Evolutionary conservation across 2,797 vertebrate genomes (phyloP), one percentile per base, ranked within the genome.

Genomic region (Oceanodroma leucorhoa): DNA sequence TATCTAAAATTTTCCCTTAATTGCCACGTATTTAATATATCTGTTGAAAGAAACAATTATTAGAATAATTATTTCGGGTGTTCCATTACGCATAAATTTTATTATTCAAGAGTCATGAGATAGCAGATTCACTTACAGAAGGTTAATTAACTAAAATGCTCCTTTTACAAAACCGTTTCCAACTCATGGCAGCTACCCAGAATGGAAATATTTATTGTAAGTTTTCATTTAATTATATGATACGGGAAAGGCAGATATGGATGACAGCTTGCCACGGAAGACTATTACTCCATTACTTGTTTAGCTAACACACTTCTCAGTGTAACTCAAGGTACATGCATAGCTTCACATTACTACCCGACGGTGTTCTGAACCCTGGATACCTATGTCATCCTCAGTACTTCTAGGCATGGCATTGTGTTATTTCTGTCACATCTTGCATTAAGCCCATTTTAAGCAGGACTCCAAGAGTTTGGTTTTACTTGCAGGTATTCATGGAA

Each of bases 121-220:
- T 9, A 90, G 53, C 53, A 90, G 43, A 84, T 89, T 89, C 70
- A 79, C n/a, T 90, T 94, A 88, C 24, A 85, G 57, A 82, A 78
- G 69, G 45, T 69, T 94, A 82, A 93, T 93, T 83, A 93, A 71
- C 67, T 94, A 91, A 94, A 96, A 91, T 36, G 10, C 17, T 87
- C 48, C 45, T 64, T 89, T 93, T 58, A 92, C 43, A 72, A 90
- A 89, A 76, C 48, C 2, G 0, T 71, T 87, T 91, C 50, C 36
- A 91, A 89, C 45, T 91, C 27, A 66, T 30, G 67, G 38, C 50
- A 93, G 65, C 69, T 76, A 67, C 29, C 17, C 65, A 60, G 64
- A 93, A 83, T 75, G 34, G 23, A 89, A 93, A 95, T 80, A 87
- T 61, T 95, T 95, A 79, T 66, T 85, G n/a, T 77, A 92, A 80